Conservation (phyloP, 2,797 vertebrate species). For the Sciurus carolinensis region DNA sequence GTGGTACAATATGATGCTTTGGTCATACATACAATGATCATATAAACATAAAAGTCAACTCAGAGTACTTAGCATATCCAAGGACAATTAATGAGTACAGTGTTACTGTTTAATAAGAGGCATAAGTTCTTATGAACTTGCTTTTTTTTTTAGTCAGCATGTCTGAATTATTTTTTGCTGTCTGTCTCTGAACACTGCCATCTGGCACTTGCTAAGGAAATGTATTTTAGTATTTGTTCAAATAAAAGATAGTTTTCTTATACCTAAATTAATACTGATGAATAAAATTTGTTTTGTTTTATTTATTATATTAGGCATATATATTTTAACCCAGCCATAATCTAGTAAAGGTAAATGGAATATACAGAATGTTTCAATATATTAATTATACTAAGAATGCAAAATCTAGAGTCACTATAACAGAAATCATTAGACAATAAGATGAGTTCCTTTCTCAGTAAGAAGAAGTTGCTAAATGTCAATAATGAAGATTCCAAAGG, state of each 20-base stretch:
- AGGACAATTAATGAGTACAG: background rate
- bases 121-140: background rate
- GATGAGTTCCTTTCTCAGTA: background rate
- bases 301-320: background rate
- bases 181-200: background rate
- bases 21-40: background rate
- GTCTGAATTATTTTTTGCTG: background rate
- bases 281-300: background rate
- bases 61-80: background rate
- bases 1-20: background rate
- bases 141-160: background rate
- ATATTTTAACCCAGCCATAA: background rate
- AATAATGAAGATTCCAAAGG: background rate
- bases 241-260: background rate
- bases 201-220: background rate
- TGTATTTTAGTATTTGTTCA: background rate
- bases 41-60: background rate
- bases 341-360: background rate
- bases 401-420: background rate
- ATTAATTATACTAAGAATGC: background rate
- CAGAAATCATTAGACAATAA: background rate
- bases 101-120: background rate
- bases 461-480: background rate
- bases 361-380: background rate
- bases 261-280: background rate